phyloP scores from a whole-genome alignment of 2,113 vertebrate genomes.

The Ammodytes marinus region DNA sequence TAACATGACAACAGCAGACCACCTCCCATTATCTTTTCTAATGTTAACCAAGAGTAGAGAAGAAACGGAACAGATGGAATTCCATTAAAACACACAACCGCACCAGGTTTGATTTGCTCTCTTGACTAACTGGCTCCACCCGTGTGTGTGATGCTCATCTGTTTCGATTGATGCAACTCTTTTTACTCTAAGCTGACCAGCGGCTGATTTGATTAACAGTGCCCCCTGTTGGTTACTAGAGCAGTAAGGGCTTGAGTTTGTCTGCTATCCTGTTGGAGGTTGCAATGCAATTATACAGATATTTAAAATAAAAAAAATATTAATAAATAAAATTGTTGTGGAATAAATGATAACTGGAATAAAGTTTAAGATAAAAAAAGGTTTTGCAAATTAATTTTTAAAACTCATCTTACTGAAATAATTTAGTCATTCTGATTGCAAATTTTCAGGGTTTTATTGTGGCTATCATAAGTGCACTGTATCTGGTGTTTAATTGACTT shows the following conservation, averaged over 20 bases:
- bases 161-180: conserved; percentile 14
- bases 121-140: conserved; percentile 5
- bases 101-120: conserved; percentile 17
- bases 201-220: conserved; percentile 59
- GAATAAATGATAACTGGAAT: background rate
- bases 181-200: conserved; percentile 19
- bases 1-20: conserved; percentile 40
- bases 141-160: conserved; percentile 11
- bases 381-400: too few species aligned
- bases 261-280: background rate
- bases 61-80: conserved; percentile 43
- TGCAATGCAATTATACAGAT: background rate
- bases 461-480: too few species aligned
- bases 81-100: conserved; percentile 35
- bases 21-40: conserved; percentile 27
- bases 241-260: background rate
- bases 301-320: background rate
- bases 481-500: too few species aligned
- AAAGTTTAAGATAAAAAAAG: background rate
- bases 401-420: background rate
- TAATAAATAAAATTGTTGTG: background rate
- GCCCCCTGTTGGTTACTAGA: conserved; percentile 55
- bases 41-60: conserved; percentile 26
- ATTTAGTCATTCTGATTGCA: background rate
- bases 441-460: background rate